A percentile compares a stretch with the other conserved stretches of the same genome.
These are phyloP conservation scores for Intellagama lesueurii DNA, from an alignment of 2,797 vertebrate species.

Conservation along the genomic window DNA sequence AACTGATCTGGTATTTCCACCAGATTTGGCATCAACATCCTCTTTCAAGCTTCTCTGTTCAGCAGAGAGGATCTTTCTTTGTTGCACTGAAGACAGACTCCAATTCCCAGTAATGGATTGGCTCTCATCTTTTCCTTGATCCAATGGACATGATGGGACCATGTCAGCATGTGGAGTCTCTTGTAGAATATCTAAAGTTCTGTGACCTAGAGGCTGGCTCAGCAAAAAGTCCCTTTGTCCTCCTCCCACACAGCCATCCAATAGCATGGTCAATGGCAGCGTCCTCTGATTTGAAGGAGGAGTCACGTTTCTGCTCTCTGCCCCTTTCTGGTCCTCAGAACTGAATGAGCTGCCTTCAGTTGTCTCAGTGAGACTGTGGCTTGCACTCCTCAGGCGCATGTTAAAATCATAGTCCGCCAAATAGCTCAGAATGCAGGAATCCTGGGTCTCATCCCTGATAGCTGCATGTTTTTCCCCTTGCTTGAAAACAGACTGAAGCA, in stretches of 20 bases:
- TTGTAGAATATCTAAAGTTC: slow-evolving; percentile 72
- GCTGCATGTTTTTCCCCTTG: slow-evolving; percentile 79
- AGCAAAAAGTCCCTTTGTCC: slow-evolving; percentile 28
- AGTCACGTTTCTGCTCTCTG: slow-evolving; percentile 53
- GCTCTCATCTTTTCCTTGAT: background rate
- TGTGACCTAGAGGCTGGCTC: slow-evolving; percentile 22
- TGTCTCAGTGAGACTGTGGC: slow-evolving; percentile 54
- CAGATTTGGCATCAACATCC: background rate
- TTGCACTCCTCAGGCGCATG: slow-evolving; percentile 36
- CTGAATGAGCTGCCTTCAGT: slow-evolving; percentile 73
- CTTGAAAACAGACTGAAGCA: slow-evolving; percentile 81
- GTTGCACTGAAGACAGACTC: background rate
- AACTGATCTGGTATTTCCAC: slow-evolving; percentile 46
- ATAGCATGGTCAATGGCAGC: slow-evolving; percentile 44
- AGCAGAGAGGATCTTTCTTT: background rate
- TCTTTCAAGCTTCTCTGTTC: slow-evolving; percentile 30
- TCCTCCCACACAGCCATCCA: slow-evolving; percentile 52
- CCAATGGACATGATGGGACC: slow-evolving; percentile 27
- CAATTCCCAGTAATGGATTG: slow-evolving; percentile 26
- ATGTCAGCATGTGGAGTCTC: slow-evolving; percentile 43
- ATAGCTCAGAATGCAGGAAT: slow-evolving; percentile 87
- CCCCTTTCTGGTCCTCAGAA: slow-evolving; percentile 74
- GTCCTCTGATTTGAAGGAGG: slow-evolving; percentile 69
- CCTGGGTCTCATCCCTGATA: slow-evolving; percentile 73
- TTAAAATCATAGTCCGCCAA: slow-evolving; percentile 78